phyloP scores from a whole-genome alignment of 2,113 vertebrate species.

The Loxodonta africana region DNA sequence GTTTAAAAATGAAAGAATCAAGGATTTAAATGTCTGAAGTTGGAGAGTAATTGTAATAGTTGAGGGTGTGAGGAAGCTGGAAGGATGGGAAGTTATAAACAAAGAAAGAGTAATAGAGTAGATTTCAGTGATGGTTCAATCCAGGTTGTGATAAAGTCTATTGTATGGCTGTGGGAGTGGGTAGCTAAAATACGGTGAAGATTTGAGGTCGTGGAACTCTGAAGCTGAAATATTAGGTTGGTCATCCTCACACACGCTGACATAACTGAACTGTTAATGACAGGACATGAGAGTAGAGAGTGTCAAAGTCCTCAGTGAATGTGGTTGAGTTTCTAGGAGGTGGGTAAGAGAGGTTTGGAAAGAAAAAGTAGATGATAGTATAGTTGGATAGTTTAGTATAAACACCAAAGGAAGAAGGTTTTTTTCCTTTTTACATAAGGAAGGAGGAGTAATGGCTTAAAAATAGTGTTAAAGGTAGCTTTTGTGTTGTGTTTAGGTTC shows the following conservation, averaged over 20 bases:
- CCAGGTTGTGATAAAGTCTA: neutral
- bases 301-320: neutral
- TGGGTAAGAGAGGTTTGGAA: neutral
- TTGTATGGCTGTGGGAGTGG: neutral
- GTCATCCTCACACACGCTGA: neutral
- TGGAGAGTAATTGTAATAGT: slow-evolving; percentile 5
- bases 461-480: neutral
- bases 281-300: neutral
- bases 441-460: neutral
- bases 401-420: neutral
- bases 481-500: neutral
- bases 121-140: neutral
- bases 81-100: neutral
- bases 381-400: neutral
- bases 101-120: neutral
- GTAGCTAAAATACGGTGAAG: neutral
- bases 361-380: neutral
- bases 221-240: neutral
- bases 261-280: neutral
- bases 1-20: neutral
- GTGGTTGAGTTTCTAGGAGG: neutral
- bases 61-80: neutral
- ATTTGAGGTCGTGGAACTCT: neutral
- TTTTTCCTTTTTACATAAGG: neutral
- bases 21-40: neutral